Percentiles rank a stretch among this genome's conserved stretches.
phyloP scores from a whole-genome alignment of 2,797 vertebrate species.

The Cyprinodon diabolis region DNA sequence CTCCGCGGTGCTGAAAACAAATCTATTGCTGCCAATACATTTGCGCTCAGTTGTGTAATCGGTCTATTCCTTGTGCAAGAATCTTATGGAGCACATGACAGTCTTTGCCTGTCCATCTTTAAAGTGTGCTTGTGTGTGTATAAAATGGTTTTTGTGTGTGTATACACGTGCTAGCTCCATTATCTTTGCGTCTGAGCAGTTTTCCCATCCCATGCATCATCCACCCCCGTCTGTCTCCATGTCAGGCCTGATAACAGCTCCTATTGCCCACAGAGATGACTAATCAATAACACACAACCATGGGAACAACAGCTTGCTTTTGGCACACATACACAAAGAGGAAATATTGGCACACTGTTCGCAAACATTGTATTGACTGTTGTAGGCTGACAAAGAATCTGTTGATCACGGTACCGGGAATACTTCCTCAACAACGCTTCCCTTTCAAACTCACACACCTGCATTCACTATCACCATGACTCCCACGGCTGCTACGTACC shows the following conservation, averaged over 20 bases:
- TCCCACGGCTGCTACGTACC: conserved; percentile 21
- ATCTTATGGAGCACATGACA: conserved; percentile 68
- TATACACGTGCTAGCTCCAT: conserved; percentile 64
- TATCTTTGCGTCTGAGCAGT: conserved; percentile 80
- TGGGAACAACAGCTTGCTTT: conserved; percentile 70
- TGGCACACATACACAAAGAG: conserved; percentile 28
- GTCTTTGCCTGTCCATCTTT: conserved; percentile 59
- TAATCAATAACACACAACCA: conserved; percentile 83
- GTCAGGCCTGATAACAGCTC: conserved; percentile 80
- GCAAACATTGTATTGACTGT: conserved; percentile 68
- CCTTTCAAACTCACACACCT: background rate
- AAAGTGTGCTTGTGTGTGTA: conserved; percentile 24
- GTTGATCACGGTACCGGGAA: conserved; percentile 62
- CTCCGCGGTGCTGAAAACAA: conserved; percentile 75
- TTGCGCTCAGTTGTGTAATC: conserved; percentile 67
- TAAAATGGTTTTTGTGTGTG: conserved; percentile 21
- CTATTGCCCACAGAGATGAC: conserved; percentile 83
- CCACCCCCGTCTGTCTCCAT: conserved; percentile 77
- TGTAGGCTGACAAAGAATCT: conserved; percentile 65
- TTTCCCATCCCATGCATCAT: conserved; percentile 83
- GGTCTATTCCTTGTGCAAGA: conserved; percentile 68
- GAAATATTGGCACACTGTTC: conserved; percentile 73
- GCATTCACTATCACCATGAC: background rate
- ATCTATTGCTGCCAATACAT: conserved; percentile 68
- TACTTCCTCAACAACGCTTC: conserved; percentile 32